Percentiles rank a stretch among this genome's conserved stretches.
Evolutionary conservation across 2,113 vertebrate genomes (phyloP).

Genomic region (Gadus chalcogrammus): DNA sequence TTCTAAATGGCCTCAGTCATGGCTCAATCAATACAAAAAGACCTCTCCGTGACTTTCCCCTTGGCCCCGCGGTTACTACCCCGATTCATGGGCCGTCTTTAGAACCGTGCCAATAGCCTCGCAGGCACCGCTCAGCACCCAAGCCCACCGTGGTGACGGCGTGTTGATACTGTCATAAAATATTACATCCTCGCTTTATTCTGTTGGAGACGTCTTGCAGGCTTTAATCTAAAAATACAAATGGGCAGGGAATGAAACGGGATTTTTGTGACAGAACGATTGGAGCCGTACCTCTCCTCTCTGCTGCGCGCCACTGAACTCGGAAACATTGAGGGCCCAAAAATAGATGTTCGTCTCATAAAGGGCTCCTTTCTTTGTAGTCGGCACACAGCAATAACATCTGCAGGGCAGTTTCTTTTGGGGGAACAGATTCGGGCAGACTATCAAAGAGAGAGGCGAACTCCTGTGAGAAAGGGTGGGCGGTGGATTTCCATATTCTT

Average conservation of each 20-base stretch:
- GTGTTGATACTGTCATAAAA: constrained; percentile 72
- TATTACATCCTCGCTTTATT: constrained; percentile 69
- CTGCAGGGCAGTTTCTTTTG: constrained; percentile 79
- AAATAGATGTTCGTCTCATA: constrained; percentile 79
- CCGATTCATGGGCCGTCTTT: constrained; percentile 31
- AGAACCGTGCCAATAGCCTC: constrained; percentile 50
- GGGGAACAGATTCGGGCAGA: constrained; percentile 73
- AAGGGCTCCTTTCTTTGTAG: constrained; percentile 81
- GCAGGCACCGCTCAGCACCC: constrained; percentile 38
- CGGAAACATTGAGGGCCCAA: constrained; percentile 67
- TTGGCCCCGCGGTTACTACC: constrained; percentile 24
- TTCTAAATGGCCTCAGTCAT: constrained; percentile 39
- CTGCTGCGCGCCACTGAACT: constrained; percentile 54
- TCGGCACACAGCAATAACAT: constrained; percentile 75
- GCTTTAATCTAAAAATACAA: constrained; percentile 83
- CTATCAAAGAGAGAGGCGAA: constrained; percentile 77
- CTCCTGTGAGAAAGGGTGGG: constrained; percentile 71
- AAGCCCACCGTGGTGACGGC: constrained; percentile 50
- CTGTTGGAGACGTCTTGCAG: constrained; percentile 46
- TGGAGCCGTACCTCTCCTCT: constrained; percentile 57
- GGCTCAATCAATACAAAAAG: constrained; percentile 37
- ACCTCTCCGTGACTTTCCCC: constrained; percentile 29
- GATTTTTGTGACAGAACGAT: constrained; percentile 64
- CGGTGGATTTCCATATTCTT: constrained; percentile 64
- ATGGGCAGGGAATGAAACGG: constrained; percentile 67